phyloP scores from a whole-genome alignment of 2,888 invertebrate genomes.

The Drosophila trichaetosa region DNA sequence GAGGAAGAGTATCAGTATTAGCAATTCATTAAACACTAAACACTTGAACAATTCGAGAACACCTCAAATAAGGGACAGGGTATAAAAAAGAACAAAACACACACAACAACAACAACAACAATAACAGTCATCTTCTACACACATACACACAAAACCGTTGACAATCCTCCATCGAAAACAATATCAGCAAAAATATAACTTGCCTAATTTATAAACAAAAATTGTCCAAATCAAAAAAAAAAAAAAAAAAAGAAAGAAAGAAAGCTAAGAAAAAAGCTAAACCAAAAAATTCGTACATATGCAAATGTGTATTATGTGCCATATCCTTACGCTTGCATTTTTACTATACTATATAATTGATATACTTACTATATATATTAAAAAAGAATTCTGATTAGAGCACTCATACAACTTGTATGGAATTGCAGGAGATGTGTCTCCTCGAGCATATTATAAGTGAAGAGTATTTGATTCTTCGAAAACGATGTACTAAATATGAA shows the following conservation, averaged over 20 bases:
- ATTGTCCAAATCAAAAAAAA: constrained; percentile 41
- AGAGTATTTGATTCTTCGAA: constrained; percentile 19
- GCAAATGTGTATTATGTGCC: constrained; percentile 72
- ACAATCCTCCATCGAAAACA: constrained; percentile 62
- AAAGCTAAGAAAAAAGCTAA: background rate
- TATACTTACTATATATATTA: constrained; percentile 27
- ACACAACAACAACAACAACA: constrained; percentile 15
- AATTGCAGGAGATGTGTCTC: constrained; percentile 6
- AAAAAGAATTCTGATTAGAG: constrained; percentile 1
- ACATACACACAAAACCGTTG: constrained; percentile 53
- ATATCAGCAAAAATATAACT: constrained; percentile 28
- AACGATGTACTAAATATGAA: constrained; percentile 14
- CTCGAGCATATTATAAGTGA: constrained; percentile 3
- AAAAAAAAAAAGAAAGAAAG: background rate
- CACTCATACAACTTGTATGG: constrained; percentile 14
- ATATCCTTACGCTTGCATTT: constrained; percentile 78
- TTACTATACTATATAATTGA: constrained; percentile 51
- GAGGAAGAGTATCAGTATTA: constrained; percentile 48
- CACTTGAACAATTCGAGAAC: constrained; percentile 24
- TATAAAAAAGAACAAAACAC: constrained; percentile 34
- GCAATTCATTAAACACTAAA: constrained; percentile 28
- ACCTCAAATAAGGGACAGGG: constrained; percentile 46
- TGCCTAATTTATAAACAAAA: constrained; percentile 16
- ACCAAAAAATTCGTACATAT: constrained; percentile 45
- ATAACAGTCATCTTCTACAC: constrained; percentile 49